Evolutionary conservation across 2,113 vertebrate species (phyloP).

Genomic region (Hypomesus transpacificus): DNA sequence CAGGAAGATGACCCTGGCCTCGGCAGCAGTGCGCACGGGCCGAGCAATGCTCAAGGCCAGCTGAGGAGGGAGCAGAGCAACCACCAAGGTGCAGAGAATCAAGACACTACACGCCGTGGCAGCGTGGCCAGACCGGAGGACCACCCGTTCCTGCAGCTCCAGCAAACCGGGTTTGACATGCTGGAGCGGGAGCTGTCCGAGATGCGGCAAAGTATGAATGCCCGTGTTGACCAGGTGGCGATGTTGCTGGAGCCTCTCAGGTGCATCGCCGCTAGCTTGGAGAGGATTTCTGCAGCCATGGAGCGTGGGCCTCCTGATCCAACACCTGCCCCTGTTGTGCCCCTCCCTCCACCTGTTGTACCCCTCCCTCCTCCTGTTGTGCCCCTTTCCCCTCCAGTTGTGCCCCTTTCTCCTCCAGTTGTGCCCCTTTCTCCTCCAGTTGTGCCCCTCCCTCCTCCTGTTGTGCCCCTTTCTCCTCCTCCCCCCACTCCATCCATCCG

Average conservation of each 20-base stretch:
- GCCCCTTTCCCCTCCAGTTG: no score
- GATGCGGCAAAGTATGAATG: no score
- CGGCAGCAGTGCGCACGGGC: not conserved
- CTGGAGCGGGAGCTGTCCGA: no score
- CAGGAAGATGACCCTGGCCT: not conserved
- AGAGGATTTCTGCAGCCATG: not conserved
- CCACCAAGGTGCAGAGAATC: not conserved
- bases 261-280: not conserved
- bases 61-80: conserved; percentile 1
- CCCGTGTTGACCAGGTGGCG: not conserved
- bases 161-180: no score
- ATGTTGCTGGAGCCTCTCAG: not conserved
- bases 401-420: no score
- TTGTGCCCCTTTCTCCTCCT: no score
- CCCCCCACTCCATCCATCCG: not conserved
- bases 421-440: no score
- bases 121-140: not conserved
- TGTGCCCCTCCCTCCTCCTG: no score
- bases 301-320: not conserved
- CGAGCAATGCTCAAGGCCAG: not conserved
- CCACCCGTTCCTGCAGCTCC: conserved; percentile 7
- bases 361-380: no score
- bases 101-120: not conserved
- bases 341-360: not conserved
- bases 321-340: not conserved